Base-by-base conservation (phyloP, 1,140 invertebrate species). In the Penaeus indicus region DNA sequence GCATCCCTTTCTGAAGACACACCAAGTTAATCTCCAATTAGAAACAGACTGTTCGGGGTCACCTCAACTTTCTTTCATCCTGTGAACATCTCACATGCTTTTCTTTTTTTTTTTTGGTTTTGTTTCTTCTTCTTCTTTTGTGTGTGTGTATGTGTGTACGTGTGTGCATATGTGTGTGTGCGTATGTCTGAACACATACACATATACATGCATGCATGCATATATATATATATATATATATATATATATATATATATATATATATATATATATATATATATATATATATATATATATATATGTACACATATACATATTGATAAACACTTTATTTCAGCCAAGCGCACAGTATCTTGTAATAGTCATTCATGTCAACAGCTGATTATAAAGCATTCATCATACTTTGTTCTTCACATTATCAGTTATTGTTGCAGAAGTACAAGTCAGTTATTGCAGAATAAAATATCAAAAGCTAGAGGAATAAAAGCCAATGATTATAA, bases 281-380 rank as follows among this genome's bases (percentile, higher is more conserved):
- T 60, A 80, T 80, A 80, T 80, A 80, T 60, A 80, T 54, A 80
- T 80, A 80, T 80, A 80, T 80, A 80, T 80, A 80, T 19, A 80
- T 54, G 22, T 42, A 38, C 7, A 32, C 0, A 79, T 0, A 38
- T 11, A 32, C 11, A n/a, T 4, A 21, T 38, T 42, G 22, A 22
- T 38, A 79, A 79, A 42, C 25, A 79, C 1, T 25, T 13, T 22
- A 27, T n/a, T 79, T 42, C 25, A 79, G 42, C 4, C 4, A 27
- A 54, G 27, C 1, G 7, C 11, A 32, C 27, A 79, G n/a, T 42
- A 8, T 54, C 2, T 16, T 54, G 11, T 54, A 54, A 54, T 11
- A 54, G 11, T 54, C 54, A 7, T 16, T 27, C 10, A 10, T 16
- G 10, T 38, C 77, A 79, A 42, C 10, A 42, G 27, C n/a, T 13